phyloP scores from a whole-genome alignment of 64 coral and sea anemone genomes.

The Hydrozoanthus tunicans region DNA sequence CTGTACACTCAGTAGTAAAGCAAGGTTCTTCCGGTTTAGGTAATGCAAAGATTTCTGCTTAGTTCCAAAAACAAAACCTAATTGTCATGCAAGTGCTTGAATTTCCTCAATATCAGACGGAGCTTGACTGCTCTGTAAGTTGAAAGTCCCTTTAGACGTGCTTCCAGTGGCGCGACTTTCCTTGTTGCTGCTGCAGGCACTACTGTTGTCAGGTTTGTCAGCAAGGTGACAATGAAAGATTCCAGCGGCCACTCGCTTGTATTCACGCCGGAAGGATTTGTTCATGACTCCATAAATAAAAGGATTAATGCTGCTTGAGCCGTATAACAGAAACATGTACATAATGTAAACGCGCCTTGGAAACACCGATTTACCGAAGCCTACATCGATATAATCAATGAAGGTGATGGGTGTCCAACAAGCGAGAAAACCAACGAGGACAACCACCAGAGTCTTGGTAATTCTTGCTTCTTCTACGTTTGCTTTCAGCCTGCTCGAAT shows the following conservation, averaged over 20 bases:
- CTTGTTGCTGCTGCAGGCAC: slow-evolving; percentile 3
- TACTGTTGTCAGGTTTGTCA: background rate
- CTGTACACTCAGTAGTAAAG: background rate
- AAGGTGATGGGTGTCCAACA: slow-evolving; percentile 48
- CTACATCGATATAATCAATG: slow-evolving; percentile 44
- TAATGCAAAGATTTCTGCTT: background rate
- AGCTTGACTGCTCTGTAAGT: background rate
- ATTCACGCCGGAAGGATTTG: slow-evolving; percentile 25
- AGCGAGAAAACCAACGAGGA: slow-evolving; percentile 19
- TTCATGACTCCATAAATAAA: slow-evolving; percentile 57
- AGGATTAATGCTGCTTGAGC: slow-evolving; percentile 50
- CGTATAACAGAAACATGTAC: slow-evolving; percentile 43
- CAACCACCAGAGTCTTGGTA: slow-evolving; percentile 41
- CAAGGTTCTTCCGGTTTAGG: background rate
- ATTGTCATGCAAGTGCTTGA: background rate
- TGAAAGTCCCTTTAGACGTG: background rate
- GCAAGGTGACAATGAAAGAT: background rate
- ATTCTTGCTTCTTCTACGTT: slow-evolving; percentile 57
- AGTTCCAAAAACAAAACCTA: background rate
- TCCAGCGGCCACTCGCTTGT: background rate
- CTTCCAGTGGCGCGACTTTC: background rate
- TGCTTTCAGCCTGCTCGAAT: slow-evolving; percentile 26
- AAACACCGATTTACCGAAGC: slow-evolving; percentile 2
- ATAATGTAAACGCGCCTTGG: slow-evolving; percentile 39
- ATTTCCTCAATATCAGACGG: slow-evolving; percentile 5